Percentiles rank a stretch among this genome's conserved stretches.
phyloP scores from a whole-genome alignment of 2,888 invertebrate species.

The Penaeus monodon region DNA sequence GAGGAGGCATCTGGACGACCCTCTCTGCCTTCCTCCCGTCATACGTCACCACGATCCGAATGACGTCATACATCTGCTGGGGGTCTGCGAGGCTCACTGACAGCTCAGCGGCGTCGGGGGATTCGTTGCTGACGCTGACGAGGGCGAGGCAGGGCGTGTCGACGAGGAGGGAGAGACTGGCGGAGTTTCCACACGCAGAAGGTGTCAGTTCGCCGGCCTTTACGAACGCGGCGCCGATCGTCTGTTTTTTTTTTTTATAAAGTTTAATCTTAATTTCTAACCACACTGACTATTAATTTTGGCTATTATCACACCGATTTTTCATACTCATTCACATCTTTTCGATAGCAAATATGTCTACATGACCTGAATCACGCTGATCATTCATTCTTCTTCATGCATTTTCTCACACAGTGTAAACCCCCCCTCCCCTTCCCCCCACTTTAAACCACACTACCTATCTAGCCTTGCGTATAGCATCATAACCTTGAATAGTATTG shows the following conservation, averaged over 20 bases:
- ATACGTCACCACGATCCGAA: background rate
- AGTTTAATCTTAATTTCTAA: background rate
- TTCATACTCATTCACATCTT: no score
- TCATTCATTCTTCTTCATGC: no score
- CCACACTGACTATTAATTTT: no score
- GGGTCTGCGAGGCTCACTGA: conserved; percentile 11
- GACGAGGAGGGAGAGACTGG: background rate
- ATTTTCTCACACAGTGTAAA: no score
- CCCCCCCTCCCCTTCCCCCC: no score
- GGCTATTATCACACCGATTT: no score
- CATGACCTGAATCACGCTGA: no score
- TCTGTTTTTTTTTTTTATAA: background rate
- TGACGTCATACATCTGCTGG: conserved; percentile 22
- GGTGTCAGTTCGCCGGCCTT: background rate
- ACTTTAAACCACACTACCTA: no score
- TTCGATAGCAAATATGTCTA: no score
- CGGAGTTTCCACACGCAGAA: conserved; percentile 1
- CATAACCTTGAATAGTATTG: no score
- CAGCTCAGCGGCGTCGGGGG: background rate
- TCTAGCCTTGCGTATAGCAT: no score
- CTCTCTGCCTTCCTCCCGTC: conserved; percentile 12
- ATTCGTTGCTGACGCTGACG: background rate
- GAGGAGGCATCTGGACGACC: conserved; percentile 2
- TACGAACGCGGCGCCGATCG: conserved; percentile 11
- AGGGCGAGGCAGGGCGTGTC: conserved; percentile 36